Evolutionary conservation across 2,888 invertebrate genomes (phyloP).

Genomic region (Lathronympha strigana): DNA sequence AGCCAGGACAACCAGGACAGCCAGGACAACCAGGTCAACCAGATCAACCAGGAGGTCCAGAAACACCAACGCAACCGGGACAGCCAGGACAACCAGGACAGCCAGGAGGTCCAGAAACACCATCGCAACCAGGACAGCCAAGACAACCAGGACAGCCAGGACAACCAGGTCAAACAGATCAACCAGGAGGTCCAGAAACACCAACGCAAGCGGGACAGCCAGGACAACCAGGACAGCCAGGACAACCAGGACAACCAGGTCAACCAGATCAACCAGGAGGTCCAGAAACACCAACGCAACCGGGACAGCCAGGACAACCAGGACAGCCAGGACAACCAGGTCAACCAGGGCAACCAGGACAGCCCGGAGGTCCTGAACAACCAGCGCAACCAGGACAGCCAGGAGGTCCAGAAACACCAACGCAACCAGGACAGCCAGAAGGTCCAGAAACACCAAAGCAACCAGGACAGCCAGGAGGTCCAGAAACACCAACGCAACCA

Average conservation of each 20-base stretch:
- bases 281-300: background rate
- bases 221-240: background rate
- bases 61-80: background rate
- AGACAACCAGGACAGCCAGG: no score
- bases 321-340: background rate
- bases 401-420: background rate
- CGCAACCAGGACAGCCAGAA: background rate
- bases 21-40: no score
- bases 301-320: background rate
- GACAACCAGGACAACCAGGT: background rate
- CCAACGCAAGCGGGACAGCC: no score
- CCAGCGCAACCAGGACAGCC: background rate
- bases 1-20: background rate
- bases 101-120: background rate
- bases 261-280: background rate
- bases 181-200: no score
- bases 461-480: background rate
- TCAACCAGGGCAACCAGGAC: background rate
- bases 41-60: no score
- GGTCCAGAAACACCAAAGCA: background rate
- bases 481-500: background rate
- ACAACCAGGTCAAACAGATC: no score
- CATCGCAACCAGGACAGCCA: background rate
- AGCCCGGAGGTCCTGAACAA: background rate
- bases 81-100: background rate